phyloP scores from a whole-genome alignment of 2,888 invertebrate genomes.

The Hyalella azteca region DNA sequence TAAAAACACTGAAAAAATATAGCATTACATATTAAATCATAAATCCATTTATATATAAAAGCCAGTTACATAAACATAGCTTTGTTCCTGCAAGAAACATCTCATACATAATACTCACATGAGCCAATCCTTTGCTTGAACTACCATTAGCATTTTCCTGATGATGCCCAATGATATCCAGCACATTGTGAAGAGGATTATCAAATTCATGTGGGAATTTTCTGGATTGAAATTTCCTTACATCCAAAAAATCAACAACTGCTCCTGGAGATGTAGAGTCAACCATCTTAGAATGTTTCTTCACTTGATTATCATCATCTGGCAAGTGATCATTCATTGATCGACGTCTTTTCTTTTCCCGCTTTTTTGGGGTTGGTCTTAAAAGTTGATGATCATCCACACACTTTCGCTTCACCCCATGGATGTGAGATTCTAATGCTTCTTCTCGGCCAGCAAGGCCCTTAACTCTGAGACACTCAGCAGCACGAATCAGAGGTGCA shows the following conservation, averaged over 20 bases:
- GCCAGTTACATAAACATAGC: not conserved
- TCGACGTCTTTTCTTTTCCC: not conserved
- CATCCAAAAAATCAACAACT: not conserved
- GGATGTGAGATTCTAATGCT: not conserved
- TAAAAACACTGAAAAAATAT: not conserved
- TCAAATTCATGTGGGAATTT: not conserved
- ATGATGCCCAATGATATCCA: not conserved
- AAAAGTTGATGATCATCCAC: not conserved
- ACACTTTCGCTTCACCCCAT: no score
- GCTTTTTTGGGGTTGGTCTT: not conserved
- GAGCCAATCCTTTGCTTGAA: not conserved
- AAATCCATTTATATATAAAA: not conserved
- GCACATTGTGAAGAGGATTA: not conserved
- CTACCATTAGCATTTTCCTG: not conserved
- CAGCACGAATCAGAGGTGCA: not conserved
- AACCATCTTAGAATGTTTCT: not conserved
- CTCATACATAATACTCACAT: not conserved
- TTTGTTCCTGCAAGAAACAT: not conserved
- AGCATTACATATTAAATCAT: not conserved
- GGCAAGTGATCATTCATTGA: not conserved
- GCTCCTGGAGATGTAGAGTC: not conserved
- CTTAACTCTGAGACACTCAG: conserved; percentile 11
- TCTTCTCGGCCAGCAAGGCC: conserved; percentile 17
- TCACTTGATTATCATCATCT: not conserved
- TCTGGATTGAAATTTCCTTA: not conserved